Base-by-base conservation (phyloP, 2,113 vertebrate genomes). In the Anarhynchus alexandrinus region DNA sequence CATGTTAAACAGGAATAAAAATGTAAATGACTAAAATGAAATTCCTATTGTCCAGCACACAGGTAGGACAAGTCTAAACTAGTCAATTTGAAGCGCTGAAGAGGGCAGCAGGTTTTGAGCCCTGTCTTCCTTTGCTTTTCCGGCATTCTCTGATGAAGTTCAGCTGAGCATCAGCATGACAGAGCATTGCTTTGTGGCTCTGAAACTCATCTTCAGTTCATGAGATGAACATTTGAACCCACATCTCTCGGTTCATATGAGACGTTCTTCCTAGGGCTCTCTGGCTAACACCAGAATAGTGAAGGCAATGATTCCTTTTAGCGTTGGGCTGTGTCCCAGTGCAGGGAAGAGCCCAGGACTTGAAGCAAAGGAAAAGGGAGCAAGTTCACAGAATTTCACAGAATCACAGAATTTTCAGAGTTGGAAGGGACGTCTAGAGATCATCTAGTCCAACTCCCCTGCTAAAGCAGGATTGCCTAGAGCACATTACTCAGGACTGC, bases 161-260 rank as follows among this genome's bases (percentile, higher is more conserved):
- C 29, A 6, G 12, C n/a, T 70, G 49, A 70, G 16, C 4, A 57
- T 5, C 29, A 80, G 12, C 34, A 34, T 23, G 51, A 42, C 7
- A 65, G 30, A 43, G 7, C 30, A 12, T 10, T 40, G 10, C 9
- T 62, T n/a, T 87, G 25, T 23, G n/a, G 13, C 32, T 27, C 5
- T 59, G 43, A 78, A 52, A 40, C 12, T 76, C 16, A 10, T 22
- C 9, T n/a, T 55, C 25, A 70, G 15, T 51, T 22, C 11, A 3
- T 29, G 42, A 40, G 7, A 45, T 3, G 7, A n/a, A 16, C 0
- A 3, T 12, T 10, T 47, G 32, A 67, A 38, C 22, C 7, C 57
- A 38, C 27, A 49, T 6, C 17, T 90, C 19, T 30, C 30, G 12
- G 34, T 87, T 38, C 49, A 49, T 2, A 65, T 23, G 32, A 61